Evolutionary conservation across 2,797 vertebrate species (phyloP).

Genomic region (Haliaeetus albicilla): DNA sequence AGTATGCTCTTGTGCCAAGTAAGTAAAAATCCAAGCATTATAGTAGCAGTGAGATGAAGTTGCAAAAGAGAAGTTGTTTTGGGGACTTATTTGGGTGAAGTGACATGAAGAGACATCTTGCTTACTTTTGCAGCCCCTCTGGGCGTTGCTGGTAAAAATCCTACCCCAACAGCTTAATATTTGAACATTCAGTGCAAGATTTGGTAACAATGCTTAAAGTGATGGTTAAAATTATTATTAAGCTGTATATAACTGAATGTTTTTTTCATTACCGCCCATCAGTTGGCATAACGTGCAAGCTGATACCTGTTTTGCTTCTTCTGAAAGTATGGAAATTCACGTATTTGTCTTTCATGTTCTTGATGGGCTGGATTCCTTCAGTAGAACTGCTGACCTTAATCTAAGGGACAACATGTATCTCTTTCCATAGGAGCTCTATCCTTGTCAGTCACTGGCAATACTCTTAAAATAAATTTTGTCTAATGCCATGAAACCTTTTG

Average conservation of each 20-base stretch:
- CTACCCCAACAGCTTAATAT: background rate
- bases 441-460: background rate
- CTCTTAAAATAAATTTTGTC: background rate
- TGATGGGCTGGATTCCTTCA: background rate
- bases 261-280: background rate
- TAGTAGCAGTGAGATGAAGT: background rate
- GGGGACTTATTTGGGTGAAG: background rate
- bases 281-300: background rate
- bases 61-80: background rate
- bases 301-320: background rate
- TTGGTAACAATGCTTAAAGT: background rate
- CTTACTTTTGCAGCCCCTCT: background rate
- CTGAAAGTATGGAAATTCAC: background rate
- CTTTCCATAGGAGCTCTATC: background rate
- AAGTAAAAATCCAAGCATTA: background rate
- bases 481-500: background rate
- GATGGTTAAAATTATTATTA: background rate
- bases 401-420: background rate
- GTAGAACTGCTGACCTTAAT: background rate
- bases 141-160: background rate
- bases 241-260: background rate
- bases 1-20: background rate
- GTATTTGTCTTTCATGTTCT: background rate
- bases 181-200: background rate
- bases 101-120: background rate